A percentile compares a stretch with the other conserved stretches of the same genome.
These are phyloP conservation scores for Macropis europaea DNA, from an alignment of 2,888 invertebrate species.

Conservation along the genomic window DNA sequence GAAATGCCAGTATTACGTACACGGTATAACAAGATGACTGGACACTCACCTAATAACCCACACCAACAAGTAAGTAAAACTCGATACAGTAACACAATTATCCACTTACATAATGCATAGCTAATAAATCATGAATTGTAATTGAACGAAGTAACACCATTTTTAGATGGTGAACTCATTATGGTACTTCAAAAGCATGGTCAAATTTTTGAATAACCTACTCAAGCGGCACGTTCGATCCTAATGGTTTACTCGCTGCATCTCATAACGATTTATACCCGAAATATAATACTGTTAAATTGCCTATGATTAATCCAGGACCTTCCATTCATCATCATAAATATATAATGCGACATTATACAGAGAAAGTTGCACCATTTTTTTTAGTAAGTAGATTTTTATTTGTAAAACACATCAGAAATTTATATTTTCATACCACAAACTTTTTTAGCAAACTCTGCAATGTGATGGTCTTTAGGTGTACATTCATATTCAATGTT, in stretches of 20 bases:
- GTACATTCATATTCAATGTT: slow-evolving; percentile 63
- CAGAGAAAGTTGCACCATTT: slow-evolving; percentile 81
- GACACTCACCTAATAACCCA: slow-evolving; percentile 83
- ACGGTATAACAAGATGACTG: slow-evolving; percentile 82
- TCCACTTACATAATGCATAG: background rate
- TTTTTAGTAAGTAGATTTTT: slow-evolving; percentile 80
- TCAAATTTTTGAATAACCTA: slow-evolving; percentile 81
- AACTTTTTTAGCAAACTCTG: slow-evolving; percentile 59
- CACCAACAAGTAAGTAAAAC: slow-evolving; percentile 81
- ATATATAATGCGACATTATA: slow-evolving; percentile 77
- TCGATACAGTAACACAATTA: background rate
- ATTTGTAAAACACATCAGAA: slow-evolving; percentile 2
- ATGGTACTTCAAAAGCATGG: slow-evolving; percentile 83
- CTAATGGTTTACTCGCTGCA: slow-evolving; percentile 79
- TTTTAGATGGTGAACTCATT: slow-evolving; percentile 84
- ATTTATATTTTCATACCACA: slow-evolving; percentile 54
- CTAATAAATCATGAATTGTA: slow-evolving; percentile 62
- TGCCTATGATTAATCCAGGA: slow-evolving; percentile 83
- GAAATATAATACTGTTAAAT: slow-evolving; percentile 80
- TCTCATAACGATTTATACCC: slow-evolving; percentile 80
- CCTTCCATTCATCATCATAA: slow-evolving; percentile 80
- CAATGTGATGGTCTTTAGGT: slow-evolving; percentile 63
- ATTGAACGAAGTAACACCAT: slow-evolving; percentile 84
- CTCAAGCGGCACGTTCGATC: slow-evolving; percentile 80
- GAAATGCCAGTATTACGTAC: slow-evolving; percentile 82